These are phyloP conservation scores for Calameuta idolon DNA, from an alignment of 2,888 invertebrate genomes.

Conservation along the genomic window DNA sequence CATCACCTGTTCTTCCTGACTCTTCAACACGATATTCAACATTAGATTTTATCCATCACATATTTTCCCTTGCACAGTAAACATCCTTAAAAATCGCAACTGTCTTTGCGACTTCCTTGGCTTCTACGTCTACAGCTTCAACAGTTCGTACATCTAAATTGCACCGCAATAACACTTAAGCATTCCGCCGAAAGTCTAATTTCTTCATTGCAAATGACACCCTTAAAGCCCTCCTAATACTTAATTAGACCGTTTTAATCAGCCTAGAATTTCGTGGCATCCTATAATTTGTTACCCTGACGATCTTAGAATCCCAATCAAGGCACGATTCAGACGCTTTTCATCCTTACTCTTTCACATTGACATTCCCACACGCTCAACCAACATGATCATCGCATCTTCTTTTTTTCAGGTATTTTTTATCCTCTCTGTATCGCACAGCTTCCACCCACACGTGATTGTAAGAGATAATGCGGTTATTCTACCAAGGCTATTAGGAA, in stretches of 20 bases:
- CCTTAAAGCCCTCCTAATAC: background rate
- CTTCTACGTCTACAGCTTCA: background rate
- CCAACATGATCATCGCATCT: background rate
- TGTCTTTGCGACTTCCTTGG: background rate
- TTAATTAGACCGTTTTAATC: background rate
- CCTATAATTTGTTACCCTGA: background rate
- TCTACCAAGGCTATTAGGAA: background rate
- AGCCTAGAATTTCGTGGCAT: background rate
- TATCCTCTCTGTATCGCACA: background rate
- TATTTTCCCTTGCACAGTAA: background rate
- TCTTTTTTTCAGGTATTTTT: background rate
- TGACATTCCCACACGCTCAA: background rate
- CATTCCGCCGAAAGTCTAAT: background rate
- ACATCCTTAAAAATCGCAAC: background rate
- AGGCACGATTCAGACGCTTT: background rate
- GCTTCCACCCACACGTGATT: background rate
- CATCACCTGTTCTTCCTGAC: conserved; percentile 20
- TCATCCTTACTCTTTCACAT: background rate
- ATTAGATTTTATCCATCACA: background rate
- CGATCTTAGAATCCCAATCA: background rate
- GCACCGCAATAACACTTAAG: background rate
- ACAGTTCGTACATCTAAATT: background rate
- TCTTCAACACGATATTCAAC: conserved; percentile 18
- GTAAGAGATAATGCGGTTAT: background rate
- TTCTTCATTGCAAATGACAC: background rate